Evolutionary conservation across 2,113 vertebrate species (phyloP).

Genomic region (Tetrax tetrax): DNA sequence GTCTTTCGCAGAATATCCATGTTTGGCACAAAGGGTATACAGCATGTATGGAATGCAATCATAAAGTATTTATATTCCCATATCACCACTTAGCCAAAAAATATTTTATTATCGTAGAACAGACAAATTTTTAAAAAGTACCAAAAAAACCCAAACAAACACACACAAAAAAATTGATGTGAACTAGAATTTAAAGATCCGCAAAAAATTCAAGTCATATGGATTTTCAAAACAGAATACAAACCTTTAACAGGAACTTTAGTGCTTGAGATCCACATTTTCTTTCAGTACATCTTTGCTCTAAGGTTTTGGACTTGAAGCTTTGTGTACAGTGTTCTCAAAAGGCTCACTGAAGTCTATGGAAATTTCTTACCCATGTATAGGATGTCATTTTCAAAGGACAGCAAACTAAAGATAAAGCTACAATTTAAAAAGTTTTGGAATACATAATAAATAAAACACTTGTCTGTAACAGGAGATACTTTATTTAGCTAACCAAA

Average conservation of each 20-base stretch:
- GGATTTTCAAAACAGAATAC: not conserved
- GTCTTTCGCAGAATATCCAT: conserved; percentile 17
- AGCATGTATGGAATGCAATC: not conserved
- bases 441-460: not conserved
- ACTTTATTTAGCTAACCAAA: not conserved
- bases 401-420: not conserved
- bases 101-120: not conserved
- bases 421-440: not conserved
- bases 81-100: not conserved
- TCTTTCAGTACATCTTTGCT: not conserved
- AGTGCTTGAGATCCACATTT: not conserved
- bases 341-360: not conserved
- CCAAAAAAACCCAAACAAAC: not conserved
- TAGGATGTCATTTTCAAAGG: not conserved
- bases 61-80: not conserved
- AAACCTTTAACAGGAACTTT: not conserved
- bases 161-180: no score
- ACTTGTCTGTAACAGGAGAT: not conserved
- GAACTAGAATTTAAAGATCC: not conserved
- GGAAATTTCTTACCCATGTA: not conserved
- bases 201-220: not conserved
- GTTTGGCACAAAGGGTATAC: not conserved
- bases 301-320: not conserved
- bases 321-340: not conserved
- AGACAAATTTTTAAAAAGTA: not conserved